Evolutionary conservation across 2,113 vertebrate species (phyloP), one percentile per base, ranked within the genome.

Genomic region (Condylura cristata): DNA sequence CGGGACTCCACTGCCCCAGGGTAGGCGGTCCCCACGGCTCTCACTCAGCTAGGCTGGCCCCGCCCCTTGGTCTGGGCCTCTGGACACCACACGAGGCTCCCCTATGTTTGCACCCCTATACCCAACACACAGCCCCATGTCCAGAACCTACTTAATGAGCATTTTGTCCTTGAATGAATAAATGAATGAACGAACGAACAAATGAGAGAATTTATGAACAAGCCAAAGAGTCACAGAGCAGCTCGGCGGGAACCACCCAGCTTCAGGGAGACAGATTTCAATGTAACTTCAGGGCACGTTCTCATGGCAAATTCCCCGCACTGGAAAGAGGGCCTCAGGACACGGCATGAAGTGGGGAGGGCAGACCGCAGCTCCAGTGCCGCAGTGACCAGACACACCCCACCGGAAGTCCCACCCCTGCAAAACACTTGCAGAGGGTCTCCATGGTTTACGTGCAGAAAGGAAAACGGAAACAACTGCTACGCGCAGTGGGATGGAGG

Each of bases 271-370:
- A 51, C 1, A 12, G 48, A 30, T 13, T 75, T 82, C 44, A 56
- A 2, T 1, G 26, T 1, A 53, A 7, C 18, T 53, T 70, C 0
- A 14, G 16, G 70, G 37, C 58, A 53, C 17, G 30, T 84, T 34
- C 48, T 61, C 6, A 0, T 0, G 28, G 65, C 18, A 8, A 41
- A 37, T 20, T 28, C 37, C 17, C 34, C 22, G 18, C 24, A 0
- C 0, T 20, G 24, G 26, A 26, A 41, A 58, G 26, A 18, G 2
- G 11, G 53, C 8, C 51, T 51, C 30, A 6, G 68, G 81, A 71
- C 0, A 0, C 0, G 37, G 39, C 32, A 10, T 3, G 0, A 48
- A 2, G 12, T 75, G 86, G n/a, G 10, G 16, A 30, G 1, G 32
- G 2, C 18, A n/a, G 37, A 61, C 68, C 51, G 71, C 18, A 80